Conservation (phyloP, 2,888 invertebrate species). For the Opisthograptis luteolata region DNA sequence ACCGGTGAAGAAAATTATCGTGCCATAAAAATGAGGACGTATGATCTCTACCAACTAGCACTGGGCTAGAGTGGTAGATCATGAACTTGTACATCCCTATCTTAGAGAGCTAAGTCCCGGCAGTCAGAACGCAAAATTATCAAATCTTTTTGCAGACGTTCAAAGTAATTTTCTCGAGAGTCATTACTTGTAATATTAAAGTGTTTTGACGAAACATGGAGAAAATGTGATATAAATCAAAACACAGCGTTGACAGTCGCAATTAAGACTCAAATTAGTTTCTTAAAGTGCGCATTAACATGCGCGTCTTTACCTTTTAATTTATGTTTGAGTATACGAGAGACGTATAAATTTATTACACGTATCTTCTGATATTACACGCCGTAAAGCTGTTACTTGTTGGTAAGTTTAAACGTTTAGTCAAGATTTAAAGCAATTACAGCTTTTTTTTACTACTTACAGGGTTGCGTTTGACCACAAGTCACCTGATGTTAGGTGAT, state of each 20-base stretch:
- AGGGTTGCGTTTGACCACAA: not conserved
- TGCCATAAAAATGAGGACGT: no score
- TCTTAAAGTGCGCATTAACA: constrained; percentile 51
- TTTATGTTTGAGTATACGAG: constrained; percentile 42
- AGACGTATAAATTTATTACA: constrained; percentile 32
- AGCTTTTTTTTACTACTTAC: not conserved
- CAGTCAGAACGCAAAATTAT: constrained; percentile 6
- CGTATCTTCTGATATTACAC: constrained; percentile 55
- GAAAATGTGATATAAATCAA: constrained; percentile 44
- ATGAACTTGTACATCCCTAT: no score
- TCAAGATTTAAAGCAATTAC: constrained; percentile 8
- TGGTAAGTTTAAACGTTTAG: constrained; percentile 4
- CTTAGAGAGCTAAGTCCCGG: no score
- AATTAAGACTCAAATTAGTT: constrained; percentile 49
- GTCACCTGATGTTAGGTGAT: no score
- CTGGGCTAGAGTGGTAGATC: no score
- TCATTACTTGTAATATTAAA: constrained; percentile 11
- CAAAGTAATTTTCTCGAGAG: constrained; percentile 5
- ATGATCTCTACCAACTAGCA: no score
- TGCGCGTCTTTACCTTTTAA: constrained; percentile 58
- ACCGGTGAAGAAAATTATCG: no score
- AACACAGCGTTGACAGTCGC: constrained; percentile 40
- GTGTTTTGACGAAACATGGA: constrained; percentile 19
- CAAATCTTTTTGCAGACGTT: constrained; percentile 4
- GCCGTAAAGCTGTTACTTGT: constrained; percentile 50